phyloP scores from a whole-genome alignment of 2,797 vertebrate genomes.

The Aratinga solstitialis region DNA sequence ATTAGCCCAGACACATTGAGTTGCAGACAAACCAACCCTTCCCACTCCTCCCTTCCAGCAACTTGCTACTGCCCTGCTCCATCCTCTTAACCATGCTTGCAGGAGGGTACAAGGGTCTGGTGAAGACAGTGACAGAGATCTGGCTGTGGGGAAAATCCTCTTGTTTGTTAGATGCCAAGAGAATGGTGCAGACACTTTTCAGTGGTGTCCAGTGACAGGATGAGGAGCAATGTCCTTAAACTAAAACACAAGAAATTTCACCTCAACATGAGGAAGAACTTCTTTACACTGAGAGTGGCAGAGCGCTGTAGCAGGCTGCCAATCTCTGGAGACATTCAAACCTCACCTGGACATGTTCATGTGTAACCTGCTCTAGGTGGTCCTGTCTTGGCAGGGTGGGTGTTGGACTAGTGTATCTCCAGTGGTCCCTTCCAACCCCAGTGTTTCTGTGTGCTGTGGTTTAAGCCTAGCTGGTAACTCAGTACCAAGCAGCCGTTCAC shows the following conservation, averaged over 20 bases:
- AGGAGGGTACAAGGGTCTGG: not conserved
- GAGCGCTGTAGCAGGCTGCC: not conserved
- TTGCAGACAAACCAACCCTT: not conserved
- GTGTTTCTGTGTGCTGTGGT: not conserved
- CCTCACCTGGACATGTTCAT: not conserved
- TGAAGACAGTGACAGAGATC: not conserved
- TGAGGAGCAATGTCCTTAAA: not conserved
- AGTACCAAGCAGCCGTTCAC: too few relatives aligned
- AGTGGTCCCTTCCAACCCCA: not conserved
- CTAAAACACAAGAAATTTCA: not conserved
- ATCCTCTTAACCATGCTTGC: not conserved
- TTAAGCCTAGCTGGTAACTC: too few relatives aligned
- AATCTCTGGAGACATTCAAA: not conserved
- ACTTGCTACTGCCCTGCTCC: not conserved
- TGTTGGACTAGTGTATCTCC: not conserved
- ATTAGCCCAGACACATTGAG: not conserved
- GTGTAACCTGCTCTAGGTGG: not conserved
- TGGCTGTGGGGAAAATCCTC: not conserved
- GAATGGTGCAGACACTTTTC: not conserved
- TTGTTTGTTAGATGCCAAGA: not conserved
- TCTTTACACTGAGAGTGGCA: not conserved
- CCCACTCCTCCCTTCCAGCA: not conserved
- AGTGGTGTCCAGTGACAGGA: not conserved
- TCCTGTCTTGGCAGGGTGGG: not conserved
- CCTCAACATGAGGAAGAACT: not conserved